These are phyloP conservation scores for Dasypolia templi DNA, from an alignment of 2,888 invertebrate genomes.

Conservation along the genomic window DNA sequence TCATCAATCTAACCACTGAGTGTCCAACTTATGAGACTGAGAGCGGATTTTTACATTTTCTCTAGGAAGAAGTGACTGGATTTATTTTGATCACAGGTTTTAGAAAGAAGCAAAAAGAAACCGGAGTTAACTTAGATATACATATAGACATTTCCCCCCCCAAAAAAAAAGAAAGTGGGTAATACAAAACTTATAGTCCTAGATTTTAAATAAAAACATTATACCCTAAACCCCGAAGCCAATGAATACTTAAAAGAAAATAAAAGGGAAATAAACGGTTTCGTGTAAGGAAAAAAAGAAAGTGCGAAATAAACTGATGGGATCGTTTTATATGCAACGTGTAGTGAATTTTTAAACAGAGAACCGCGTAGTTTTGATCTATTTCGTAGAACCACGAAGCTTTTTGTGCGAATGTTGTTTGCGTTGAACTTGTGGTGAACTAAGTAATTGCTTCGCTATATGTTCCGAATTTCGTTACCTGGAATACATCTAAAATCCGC, in stretches of 20 bases:
- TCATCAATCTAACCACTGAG: slow-evolving; percentile 13
- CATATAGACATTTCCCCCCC: neutral
- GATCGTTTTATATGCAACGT: slow-evolving; percentile 67
- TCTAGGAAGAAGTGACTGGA: neutral
- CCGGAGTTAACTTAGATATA: neutral
- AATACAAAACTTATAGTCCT: neutral
- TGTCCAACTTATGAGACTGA: neutral
- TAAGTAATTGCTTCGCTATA: slow-evolving; percentile 66
- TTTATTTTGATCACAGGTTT: neutral
- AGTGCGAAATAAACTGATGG: slow-evolving; percentile 69
- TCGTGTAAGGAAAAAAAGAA: slow-evolving; percentile 58
- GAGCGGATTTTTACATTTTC: slow-evolving; percentile 6
- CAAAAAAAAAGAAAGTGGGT: neutral
- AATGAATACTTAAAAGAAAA: slow-evolving; percentile 62
- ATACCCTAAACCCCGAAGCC: slow-evolving; percentile 10
- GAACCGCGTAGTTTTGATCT: slow-evolving; percentile 63
- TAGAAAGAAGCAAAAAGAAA: neutral
- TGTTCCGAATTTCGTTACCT: slow-evolving; percentile 39
- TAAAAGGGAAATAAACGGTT: slow-evolving; percentile 59
- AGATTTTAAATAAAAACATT: slow-evolving; percentile 28
- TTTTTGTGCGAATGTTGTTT: slow-evolving; percentile 60
- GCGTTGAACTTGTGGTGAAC: slow-evolving; percentile 55
- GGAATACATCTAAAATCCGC: slow-evolving; percentile 34
- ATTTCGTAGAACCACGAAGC: slow-evolving; percentile 49
- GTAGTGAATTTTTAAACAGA: slow-evolving; percentile 67